Evolutionary conservation across 2,797 vertebrate species (phyloP).

Genomic region (Periparus ater): DNA sequence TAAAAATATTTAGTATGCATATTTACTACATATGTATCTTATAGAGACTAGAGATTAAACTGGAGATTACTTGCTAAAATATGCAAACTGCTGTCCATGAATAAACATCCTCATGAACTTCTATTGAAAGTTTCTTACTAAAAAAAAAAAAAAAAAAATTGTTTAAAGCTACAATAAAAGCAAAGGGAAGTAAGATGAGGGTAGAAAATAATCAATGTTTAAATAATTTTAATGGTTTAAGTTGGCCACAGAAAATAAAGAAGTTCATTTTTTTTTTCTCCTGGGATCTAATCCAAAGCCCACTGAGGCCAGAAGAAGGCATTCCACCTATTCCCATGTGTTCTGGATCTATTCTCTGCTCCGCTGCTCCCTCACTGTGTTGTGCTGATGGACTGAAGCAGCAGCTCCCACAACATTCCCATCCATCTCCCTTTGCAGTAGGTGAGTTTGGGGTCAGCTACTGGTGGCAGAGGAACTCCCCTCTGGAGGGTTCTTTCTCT

Average conservation of each 20-base stretch:
- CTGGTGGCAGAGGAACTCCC: background rate
- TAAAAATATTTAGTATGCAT: slow-evolving; percentile 74
- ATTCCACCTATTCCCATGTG: slow-evolving; percentile 19
- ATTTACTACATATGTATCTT: slow-evolving; percentile 75
- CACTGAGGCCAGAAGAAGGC: slow-evolving; percentile 15
- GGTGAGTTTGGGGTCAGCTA: background rate
- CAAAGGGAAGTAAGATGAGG: slow-evolving; percentile 27
- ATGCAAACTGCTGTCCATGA: slow-evolving; percentile 64
- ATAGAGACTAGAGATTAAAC: slow-evolving; percentile 63
- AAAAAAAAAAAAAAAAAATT: background rate
- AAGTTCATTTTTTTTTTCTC: background rate
- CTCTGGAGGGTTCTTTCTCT: background rate
- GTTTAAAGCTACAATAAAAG: slow-evolving; percentile 49
- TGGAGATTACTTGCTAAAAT: slow-evolving; percentile 73
- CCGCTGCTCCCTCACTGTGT: background rate
- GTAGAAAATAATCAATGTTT: background rate
- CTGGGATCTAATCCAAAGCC: slow-evolving; percentile 40
- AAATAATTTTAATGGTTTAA: slow-evolving; percentile 37
- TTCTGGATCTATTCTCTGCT: background rate
- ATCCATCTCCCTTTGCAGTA: background rate
- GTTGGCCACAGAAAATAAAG: slow-evolving; percentile 43
- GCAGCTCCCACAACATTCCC: background rate
- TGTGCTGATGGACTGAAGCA: background rate
- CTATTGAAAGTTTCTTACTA: slow-evolving; percentile 31
- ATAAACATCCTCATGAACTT: slow-evolving; percentile 46